phyloP scores from a whole-genome alignment of 2,113 vertebrate genomes.

The Climacteris rufus region DNA sequence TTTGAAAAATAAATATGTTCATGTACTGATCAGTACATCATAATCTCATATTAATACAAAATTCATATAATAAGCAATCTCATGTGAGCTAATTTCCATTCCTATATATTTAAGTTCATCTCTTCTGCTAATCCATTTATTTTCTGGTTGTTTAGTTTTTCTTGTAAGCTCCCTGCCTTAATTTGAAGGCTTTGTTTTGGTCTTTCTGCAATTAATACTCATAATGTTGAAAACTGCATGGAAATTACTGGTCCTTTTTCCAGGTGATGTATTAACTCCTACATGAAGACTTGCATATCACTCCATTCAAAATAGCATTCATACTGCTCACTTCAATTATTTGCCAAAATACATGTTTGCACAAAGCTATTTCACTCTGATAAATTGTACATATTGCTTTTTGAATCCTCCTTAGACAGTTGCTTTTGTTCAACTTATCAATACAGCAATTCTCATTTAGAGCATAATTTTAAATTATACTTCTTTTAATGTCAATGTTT shows the following conservation, averaged over 20 bases:
- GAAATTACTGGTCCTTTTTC: slow-evolving; percentile 3
- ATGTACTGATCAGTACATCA: background rate
- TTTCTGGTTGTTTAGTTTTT: slow-evolving; percentile 50
- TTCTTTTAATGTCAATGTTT: background rate
- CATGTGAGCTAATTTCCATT: slow-evolving; percentile 18
- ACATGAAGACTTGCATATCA: slow-evolving; percentile 37
- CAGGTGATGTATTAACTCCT: slow-evolving; percentile 55
- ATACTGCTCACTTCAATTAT: slow-evolving; percentile 52
- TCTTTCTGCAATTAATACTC: slow-evolving; percentile 56
- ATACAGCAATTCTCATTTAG: slow-evolving; percentile 31
- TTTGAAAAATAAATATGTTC: background rate
- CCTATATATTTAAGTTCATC: background rate
- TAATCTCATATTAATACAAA: background rate
- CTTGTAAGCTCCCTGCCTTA: slow-evolving; percentile 46
- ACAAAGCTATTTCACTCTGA: slow-evolving; percentile 40
- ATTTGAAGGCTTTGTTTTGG: slow-evolving; percentile 66
- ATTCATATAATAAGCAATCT: background rate
- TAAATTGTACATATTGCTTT: slow-evolving; percentile 44
- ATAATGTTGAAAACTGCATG: background rate
- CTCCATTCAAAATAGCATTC: slow-evolving; percentile 51
- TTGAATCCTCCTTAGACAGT: slow-evolving; percentile 4
- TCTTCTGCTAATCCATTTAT: slow-evolving; percentile 30
- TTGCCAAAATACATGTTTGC: slow-evolving; percentile 48
- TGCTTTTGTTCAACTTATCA: slow-evolving; percentile 58
- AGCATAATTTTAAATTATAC: slow-evolving; percentile 33